Evolutionary conservation across 2,888 invertebrate genomes (phyloP), one percentile per base, ranked within the genome.

Genomic region (Agriopis aurantiaria): DNA sequence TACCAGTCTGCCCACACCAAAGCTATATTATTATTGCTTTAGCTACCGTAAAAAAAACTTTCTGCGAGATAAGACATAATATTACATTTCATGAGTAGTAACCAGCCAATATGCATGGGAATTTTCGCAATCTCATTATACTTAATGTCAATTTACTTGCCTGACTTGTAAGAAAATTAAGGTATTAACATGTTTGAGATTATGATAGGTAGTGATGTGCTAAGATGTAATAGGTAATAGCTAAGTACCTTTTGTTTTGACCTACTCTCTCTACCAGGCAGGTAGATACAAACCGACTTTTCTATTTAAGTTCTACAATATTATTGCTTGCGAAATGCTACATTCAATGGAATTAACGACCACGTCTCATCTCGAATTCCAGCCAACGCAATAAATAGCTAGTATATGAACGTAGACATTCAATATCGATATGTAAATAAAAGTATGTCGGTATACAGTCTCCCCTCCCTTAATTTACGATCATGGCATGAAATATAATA

Each of bases 101-200:
- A 43, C 51, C 61, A 51, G 55, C 52, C 60, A 72, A 73, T 76
- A 73, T 73, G 48, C 68, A 68, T 67, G 55, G 17, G 58, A 70
- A 70, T 73, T 74, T 71, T 67, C 60, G 72, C 57, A 23, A 71
- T 70, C 49, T 73, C 75, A 72, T 71, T 67, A 67, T 69, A 69
- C 68, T 68, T 65, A 52, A 60, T 41, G 52, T 65, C 69, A 76
- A 76, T 73, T 76, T 73, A 53, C 67, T 71, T 64, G 11, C 48
- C 70, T 73, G 76, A 75, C 68, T 72, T 64, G 65, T 45, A 57
- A n/a, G 53, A 73, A 71, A 65, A 45, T 61, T 56, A 43, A 56
- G 43, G 43, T 55, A n/a, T 45, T 17, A 41, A 56, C 14, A 41
- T 41, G n/a, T n/a, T 43, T 41, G 55, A 55, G n/a, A 55, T 56